Conservation (phyloP, 1,140 invertebrate genomes). For the Microvelia longipes region DNA sequence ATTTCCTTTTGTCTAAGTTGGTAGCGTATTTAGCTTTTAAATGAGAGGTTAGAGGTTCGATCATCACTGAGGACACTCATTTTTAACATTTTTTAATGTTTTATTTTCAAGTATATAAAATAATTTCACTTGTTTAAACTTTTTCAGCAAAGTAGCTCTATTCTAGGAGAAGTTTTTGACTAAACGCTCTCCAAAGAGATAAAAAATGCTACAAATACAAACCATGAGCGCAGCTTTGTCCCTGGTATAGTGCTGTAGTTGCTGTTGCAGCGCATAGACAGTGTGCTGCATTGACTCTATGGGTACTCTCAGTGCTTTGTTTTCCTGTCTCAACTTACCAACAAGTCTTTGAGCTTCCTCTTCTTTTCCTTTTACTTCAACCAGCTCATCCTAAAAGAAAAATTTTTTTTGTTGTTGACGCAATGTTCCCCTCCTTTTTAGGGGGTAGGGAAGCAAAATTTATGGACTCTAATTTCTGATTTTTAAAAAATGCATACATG, state of each 20-base stretch:
- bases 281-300: constrained; percentile 50
- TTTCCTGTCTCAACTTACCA: constrained; percentile 46
- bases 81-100: too few species aligned
- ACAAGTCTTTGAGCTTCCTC: constrained; percentile 57
- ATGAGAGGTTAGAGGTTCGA: too few species aligned
- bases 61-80: too few species aligned
- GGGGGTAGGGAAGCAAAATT: background rate
- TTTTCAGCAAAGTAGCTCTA: too few species aligned
- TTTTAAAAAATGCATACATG: too few species aligned
- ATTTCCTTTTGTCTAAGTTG: too few species aligned
- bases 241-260: constrained; percentile 64
- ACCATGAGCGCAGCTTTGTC: constrained; percentile 48
- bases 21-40: too few species aligned
- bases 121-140: too few species aligned
- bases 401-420: background rate
- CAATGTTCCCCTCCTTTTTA: background rate
- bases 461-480: constrained; percentile 4
- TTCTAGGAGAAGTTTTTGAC: too few species aligned
- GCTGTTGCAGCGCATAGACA: constrained; percentile 47
- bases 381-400: constrained; percentile 56
- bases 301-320: constrained; percentile 52
- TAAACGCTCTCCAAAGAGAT: too few species aligned
- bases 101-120: too few species aligned
- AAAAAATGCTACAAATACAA: too few species aligned
- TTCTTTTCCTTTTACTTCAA: constrained; percentile 61